These are phyloP conservation scores for Champsocephalus gunnari DNA, from an alignment of 2,797 vertebrate species.

Conservation along the genomic window DNA sequence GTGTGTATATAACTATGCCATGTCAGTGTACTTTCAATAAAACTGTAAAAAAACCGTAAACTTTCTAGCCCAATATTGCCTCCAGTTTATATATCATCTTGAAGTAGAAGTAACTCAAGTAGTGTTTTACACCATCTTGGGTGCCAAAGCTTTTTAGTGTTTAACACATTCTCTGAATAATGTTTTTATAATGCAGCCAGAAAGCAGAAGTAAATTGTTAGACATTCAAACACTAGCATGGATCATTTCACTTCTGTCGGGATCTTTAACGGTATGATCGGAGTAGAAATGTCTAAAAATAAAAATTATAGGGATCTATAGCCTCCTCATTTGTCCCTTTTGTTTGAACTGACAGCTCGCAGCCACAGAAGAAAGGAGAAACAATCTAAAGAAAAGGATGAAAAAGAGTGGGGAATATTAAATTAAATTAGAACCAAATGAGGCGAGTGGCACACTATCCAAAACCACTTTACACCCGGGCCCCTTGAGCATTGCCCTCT, in stretches of 20 bases:
- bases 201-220: conserved; percentile 33
- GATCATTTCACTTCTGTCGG: conserved; percentile 18
- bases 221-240: conserved; percentile 15
- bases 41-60: neutral
- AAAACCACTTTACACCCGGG: conserved; percentile 74
- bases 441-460: conserved; percentile 64
- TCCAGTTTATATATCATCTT: neutral
- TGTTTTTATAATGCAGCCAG: conserved; percentile 18
- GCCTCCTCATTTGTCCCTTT: conserved; percentile 53
- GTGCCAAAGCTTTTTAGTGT: conserved; percentile 23
- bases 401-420: conserved; percentile 65
- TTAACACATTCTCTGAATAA: conserved; percentile 8
- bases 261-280: conserved; percentile 45
- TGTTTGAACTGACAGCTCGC: conserved; percentile 66
- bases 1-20: no score
- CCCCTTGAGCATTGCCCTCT: conserved; percentile 64
- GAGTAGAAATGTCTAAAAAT: conserved; percentile 49
- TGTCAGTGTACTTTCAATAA: conserved; percentile 6
- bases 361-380: conserved; percentile 63
- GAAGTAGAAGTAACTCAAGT: neutral
- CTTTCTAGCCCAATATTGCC: neutral
- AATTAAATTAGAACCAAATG: conserved; percentile 81
- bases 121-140: neutral
- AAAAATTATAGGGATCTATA: conserved; percentile 53
- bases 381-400: conserved; percentile 37